Evolutionary conservation across 2,888 invertebrate genomes (phyloP).

Genomic region (Trichogramma evanescens): DNA sequence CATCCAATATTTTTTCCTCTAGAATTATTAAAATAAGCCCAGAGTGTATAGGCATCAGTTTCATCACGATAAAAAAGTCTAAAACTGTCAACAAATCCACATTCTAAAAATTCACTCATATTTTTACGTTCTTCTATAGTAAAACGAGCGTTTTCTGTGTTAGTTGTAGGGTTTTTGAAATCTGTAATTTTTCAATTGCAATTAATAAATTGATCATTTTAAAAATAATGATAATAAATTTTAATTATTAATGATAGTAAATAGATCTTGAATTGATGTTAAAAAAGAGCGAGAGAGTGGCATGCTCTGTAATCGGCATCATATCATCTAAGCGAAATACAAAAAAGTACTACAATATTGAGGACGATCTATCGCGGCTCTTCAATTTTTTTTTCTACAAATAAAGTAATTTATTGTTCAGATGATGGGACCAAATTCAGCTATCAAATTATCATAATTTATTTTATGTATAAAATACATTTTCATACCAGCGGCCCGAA

Average conservation of each 20-base stretch:
- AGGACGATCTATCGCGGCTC: too few relatives aligned
- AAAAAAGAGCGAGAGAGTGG: too few relatives aligned
- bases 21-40: slow-evolving; percentile 87
- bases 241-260: neutral
- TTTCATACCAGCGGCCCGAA: too few relatives aligned
- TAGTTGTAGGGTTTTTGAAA: slow-evolving; percentile 87
- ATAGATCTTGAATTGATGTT: neutral
- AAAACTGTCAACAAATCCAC: slow-evolving; percentile 84
- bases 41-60: slow-evolving; percentile 82
- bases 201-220: too few relatives aligned
- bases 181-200: slow-evolving; percentile 51
- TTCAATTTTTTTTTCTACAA: too few relatives aligned
- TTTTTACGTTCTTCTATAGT: slow-evolving; percentile 89
- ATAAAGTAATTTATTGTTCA: too few relatives aligned
- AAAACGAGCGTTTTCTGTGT: slow-evolving; percentile 90
- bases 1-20: slow-evolving; percentile 90
- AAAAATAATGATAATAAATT: slow-evolving; percentile 9
- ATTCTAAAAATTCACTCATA: slow-evolving; percentile 73
- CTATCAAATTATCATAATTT: too few relatives aligned
- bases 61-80: slow-evolving; percentile 79
- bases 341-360: too few relatives aligned
- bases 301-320: too few relatives aligned
- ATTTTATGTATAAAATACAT: too few relatives aligned
- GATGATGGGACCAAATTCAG: too few relatives aligned
- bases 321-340: too few relatives aligned